These are phyloP conservation scores for Barbus barbus DNA, from an alignment of 2,113 vertebrate genomes.

Conservation along the genomic window DNA sequence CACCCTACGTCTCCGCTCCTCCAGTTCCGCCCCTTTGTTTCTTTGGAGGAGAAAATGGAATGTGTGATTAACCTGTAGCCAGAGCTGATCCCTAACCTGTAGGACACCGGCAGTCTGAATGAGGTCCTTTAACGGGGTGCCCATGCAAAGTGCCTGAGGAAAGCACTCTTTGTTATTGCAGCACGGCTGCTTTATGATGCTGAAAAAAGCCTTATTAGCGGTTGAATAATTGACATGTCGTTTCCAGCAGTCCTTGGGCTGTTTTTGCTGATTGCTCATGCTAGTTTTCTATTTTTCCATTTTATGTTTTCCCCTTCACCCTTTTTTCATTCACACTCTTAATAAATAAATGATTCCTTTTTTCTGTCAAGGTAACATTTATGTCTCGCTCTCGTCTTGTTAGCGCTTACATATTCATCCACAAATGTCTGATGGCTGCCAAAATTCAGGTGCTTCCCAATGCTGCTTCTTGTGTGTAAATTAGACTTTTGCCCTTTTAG, in stretches of 20 bases:
- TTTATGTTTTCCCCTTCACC: background rate
- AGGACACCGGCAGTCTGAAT: slow-evolving; percentile 35
- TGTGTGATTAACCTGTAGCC: slow-evolving; percentile 52
- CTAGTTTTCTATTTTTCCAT: slow-evolving; percentile 27
- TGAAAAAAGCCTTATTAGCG: slow-evolving; percentile 58
- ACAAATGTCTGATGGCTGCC: background rate
- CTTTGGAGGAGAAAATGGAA: slow-evolving; percentile 47
- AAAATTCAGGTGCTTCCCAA: slow-evolving; percentile 3
- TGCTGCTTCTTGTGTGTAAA: background rate
- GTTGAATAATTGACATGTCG: slow-evolving; percentile 55
- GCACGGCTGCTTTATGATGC: slow-evolving; percentile 41
- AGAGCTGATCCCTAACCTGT: slow-evolving; percentile 49
- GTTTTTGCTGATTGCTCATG: slow-evolving; percentile 56
- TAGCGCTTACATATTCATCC: background rate
- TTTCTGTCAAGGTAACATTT: slow-evolving; percentile 16
- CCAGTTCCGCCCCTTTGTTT: slow-evolving; percentile 32
- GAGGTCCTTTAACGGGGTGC: slow-evolving; percentile 46
- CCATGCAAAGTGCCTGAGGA: slow-evolving; percentile 52
- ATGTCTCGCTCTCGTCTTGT: slow-evolving; percentile 11
- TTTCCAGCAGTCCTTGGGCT: slow-evolving; percentile 49
- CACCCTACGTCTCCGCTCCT: slow-evolving; percentile 40
- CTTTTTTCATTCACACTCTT: background rate
- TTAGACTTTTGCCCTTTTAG: background rate
- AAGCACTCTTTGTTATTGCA: slow-evolving; percentile 54
- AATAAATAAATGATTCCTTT: background rate